Conservation (phyloP, 2,113 vertebrate species). For the Mellivora capensis region DNA sequence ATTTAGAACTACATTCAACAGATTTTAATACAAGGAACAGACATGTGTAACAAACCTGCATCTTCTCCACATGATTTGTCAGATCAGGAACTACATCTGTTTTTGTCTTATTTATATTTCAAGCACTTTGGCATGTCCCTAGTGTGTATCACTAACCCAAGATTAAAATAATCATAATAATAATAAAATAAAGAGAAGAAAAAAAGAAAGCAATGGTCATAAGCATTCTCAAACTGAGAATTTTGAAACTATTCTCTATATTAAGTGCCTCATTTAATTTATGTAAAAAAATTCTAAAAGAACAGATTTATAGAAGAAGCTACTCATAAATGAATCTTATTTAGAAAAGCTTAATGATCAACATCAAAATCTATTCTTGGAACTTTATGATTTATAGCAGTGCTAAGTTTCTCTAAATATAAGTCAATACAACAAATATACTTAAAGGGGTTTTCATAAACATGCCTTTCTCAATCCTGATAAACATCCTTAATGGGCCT, state of each 20-base stretch:
- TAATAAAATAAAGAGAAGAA: neutral
- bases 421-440: slow-evolving; percentile 62
- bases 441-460: slow-evolving; percentile 44
- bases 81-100: neutral
- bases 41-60: neutral
- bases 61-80: neutral
- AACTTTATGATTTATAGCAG: slow-evolving; percentile 51
- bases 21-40: neutral
- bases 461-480: slow-evolving; percentile 12
- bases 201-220: neutral
- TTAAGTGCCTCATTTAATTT: neutral
- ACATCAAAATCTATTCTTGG: neutral
- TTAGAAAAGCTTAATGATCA: slow-evolving; percentile 49
- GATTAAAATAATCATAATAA: neutral
- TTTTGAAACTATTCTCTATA: neutral
- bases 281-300: slow-evolving; percentile 33
- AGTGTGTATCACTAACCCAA: neutral
- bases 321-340: neutral
- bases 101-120: neutral
- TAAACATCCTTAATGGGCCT: neutral
- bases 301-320: neutral
- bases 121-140: neutral
- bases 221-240: neutral
- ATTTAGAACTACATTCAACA: neutral
- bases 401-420: slow-evolving; percentile 39